phyloP scores from a whole-genome alignment of 2,113 vertebrate genomes.

The Barbus barbus region DNA sequence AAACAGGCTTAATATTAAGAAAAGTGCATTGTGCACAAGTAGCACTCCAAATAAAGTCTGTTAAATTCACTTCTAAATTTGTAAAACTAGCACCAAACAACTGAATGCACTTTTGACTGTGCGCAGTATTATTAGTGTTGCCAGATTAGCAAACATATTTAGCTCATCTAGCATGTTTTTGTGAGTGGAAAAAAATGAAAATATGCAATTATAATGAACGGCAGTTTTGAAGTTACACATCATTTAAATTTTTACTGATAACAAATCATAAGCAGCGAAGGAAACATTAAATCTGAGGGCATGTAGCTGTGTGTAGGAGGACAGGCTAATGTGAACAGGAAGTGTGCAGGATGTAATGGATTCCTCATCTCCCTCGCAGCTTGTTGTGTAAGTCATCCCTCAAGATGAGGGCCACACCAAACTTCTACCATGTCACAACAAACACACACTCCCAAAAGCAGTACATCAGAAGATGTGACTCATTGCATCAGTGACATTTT shows the following conservation, averaged over 20 bases:
- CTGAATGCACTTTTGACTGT: background rate
- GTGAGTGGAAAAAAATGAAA: no score
- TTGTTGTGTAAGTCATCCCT: constrained; percentile 47
- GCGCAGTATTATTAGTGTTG: background rate
- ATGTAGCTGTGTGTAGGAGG: constrained; percentile 49
- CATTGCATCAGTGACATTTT: background rate
- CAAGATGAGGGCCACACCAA: constrained; percentile 15
- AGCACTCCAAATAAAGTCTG: no score
- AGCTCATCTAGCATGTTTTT: background rate
- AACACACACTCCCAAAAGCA: constrained; percentile 18
- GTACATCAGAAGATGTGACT: background rate
- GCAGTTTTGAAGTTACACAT: background rate
- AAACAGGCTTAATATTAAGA: no score
- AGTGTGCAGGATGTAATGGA: constrained; percentile 56
- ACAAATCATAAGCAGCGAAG: background rate
- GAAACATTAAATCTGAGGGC: constrained; percentile 5
- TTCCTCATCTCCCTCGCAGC: constrained; percentile 49
- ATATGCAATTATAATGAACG: background rate
- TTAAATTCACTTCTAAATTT: no score
- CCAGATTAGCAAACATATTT: background rate
- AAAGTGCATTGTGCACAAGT: no score
- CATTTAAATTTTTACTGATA: background rate
- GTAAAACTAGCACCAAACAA: no score
- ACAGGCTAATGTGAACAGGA: constrained; percentile 57
- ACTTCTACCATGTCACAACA: constrained; percentile 15